Evolutionary conservation across 1,140 invertebrate species (phyloP).

Genomic region (Drosophila navojoa): DNA sequence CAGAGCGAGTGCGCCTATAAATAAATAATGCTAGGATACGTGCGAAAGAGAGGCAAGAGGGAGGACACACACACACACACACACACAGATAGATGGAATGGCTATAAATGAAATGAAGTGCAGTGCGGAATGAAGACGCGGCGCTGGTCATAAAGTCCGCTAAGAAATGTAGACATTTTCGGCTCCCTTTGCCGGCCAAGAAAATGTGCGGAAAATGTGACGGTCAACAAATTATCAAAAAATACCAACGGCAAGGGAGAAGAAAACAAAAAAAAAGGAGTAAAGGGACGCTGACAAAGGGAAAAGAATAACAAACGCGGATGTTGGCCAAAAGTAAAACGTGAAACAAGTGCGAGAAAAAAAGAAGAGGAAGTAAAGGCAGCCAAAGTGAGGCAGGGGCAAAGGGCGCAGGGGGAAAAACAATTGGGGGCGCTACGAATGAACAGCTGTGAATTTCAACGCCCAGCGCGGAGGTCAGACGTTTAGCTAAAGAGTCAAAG

Average conservation of each 20-base stretch:
- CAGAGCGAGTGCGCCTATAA: slow-evolving; percentile 44
- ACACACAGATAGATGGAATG: not conserved
- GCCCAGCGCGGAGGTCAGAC: slow-evolving; percentile 25
- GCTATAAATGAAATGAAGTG: slow-evolving; percentile 40
- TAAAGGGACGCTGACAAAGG: slow-evolving; percentile 17
- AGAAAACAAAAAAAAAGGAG: slow-evolving; percentile 10
- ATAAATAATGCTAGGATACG: slow-evolving; percentile 67
- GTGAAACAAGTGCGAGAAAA: slow-evolving; percentile 36
- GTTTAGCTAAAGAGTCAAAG: slow-evolving; percentile 39
- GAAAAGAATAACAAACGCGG: slow-evolving; percentile 19
- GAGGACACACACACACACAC: not conserved
- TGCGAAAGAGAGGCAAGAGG: slow-evolving; percentile 29
- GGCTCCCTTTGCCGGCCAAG: slow-evolving; percentile 22
- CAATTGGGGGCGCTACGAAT: slow-evolving; percentile 26
- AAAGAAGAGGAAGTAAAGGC: slow-evolving; percentile 24
- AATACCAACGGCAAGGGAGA: slow-evolving; percentile 17
- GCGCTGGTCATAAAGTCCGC: slow-evolving; percentile 41
- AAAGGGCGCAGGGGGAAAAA: not conserved
- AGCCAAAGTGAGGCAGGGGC: not conserved
- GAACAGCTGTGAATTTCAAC: slow-evolving; percentile 61
- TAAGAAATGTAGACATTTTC: slow-evolving; percentile 55
- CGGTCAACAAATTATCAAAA: slow-evolving; percentile 77
- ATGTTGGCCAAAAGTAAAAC: slow-evolving; percentile 14
- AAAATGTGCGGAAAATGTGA: slow-evolving; percentile 72
- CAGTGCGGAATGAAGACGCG: slow-evolving; percentile 37